Evolutionary conservation across 2,797 vertebrate genomes (phyloP), one percentile per base, ranked within the genome.

Genomic region (Eurystomus glaucurus): DNA sequence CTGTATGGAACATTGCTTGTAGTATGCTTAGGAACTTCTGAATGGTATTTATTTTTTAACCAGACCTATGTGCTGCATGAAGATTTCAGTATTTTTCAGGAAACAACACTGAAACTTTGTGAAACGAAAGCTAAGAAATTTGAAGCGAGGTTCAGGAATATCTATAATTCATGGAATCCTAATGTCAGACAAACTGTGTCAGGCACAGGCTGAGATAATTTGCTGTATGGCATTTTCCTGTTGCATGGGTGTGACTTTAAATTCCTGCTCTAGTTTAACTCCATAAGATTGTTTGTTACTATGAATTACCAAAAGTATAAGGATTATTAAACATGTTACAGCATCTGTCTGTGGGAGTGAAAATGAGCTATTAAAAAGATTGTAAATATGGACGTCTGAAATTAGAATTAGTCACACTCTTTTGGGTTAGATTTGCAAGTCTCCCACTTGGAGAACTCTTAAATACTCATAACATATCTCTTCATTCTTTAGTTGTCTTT

Each of bases 361-460:
- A 91, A 81, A 84, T 14, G 39, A 90, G 72, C 84, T 82, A 74
- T 78, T 90, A 46, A 74, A 94, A 70, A 18, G 50, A 65, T 20
- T 28, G 39, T 66, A 83, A 88, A 79, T 75, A 93, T 7, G 37
- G 65, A 78, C 90, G 80, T 71, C 72, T 95, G 90, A 88, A 88
- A 76, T 88, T 10, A 81, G 60, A 86, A 66, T 93, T 90, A 86
- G 65, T 94, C 83, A 78, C 57, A 29, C 55, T 80, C 50, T 60
- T 91, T 91, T 77, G 54, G 58, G 51, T 92, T 91, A 82, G 64
- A 82, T 87, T 85, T 95, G 57, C 65, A 57, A 50, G n/a, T 84
- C 46, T 95, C 57, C 75, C 58, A 71, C 61, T 80, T 84, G 68
- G 23, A 91, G 68, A 91, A 33, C 52, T 35, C 25, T 57, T 90